Conservation (phyloP, 2,888 invertebrate genomes). For the Meliscaeva auricollis region DNA sequence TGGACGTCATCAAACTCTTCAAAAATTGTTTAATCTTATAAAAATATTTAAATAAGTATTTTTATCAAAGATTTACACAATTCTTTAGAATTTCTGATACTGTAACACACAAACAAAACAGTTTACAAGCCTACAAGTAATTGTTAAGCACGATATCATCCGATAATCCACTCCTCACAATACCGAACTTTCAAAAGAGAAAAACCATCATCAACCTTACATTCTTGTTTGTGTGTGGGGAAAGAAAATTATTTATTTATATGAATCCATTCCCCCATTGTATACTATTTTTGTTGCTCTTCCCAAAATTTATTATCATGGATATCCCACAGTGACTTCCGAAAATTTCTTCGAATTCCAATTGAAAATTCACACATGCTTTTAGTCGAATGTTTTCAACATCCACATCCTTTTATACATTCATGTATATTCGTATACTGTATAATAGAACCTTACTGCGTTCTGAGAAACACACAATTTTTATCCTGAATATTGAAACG, state of each 20-base stretch:
- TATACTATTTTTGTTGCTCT: not conserved
- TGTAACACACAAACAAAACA: too few relatives aligned
- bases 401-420: not conserved
- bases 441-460: not conserved
- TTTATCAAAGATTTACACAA: too few relatives aligned
- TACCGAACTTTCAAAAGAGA: not conserved
- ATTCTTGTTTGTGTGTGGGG: not conserved
- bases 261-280: not conserved
- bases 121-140: not conserved
- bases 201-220: not conserved
- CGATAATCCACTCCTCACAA: too few relatives aligned
- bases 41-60: too few relatives aligned
- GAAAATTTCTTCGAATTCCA: not conserved
- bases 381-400: not conserved
- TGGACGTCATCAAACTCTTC: too few relatives aligned
- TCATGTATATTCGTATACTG: not conserved
- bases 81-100: too few relatives aligned
- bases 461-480: not conserved
- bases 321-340: not conserved
- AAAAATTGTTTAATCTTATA: too few relatives aligned
- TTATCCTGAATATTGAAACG: constrained; percentile 10
- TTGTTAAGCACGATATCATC: too few relatives aligned
- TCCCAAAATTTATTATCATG: not conserved
- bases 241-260: constrained; percentile 3
- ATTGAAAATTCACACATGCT: constrained; percentile 35